Conservation (phyloP, 1,140 invertebrate species). For the Mylabris phalerata region DNA sequence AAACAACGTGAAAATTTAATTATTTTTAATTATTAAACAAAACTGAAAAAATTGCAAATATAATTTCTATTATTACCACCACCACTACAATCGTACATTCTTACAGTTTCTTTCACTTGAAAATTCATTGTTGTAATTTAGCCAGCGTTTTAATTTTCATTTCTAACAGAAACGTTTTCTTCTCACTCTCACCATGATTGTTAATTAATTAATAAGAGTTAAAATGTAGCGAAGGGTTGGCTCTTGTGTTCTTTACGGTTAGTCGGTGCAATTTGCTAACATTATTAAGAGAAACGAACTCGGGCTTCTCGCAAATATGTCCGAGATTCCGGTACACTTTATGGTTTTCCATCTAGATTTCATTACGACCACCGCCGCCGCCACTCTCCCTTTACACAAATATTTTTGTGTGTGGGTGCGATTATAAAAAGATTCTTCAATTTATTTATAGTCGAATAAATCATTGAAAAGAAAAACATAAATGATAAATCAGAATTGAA, state of each 20-base stretch:
- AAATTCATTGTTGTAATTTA: conserved; percentile 27
- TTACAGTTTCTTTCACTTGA: no score
- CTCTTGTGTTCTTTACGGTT: conserved; percentile 37
- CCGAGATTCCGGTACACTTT: conserved; percentile 35
- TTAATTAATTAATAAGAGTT: conserved; percentile 43
- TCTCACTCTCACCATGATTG: conserved; percentile 38
- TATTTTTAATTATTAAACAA: no score
- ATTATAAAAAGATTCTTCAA: no score
- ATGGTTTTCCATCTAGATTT: conserved; percentile 31
- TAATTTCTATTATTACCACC: no score
- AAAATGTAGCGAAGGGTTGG: conserved; percentile 26
- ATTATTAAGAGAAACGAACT: conserved; percentile 40
- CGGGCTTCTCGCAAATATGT: conserved; percentile 37
- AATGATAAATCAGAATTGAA: no score
- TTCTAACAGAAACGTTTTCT: conserved; percentile 33
- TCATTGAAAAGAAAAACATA: no score
- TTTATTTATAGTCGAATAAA: no score
- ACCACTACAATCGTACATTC: no score
- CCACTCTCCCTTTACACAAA: no score
- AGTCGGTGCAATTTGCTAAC: conserved; percentile 39
- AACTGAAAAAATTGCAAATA: no score
- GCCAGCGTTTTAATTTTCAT: conserved; percentile 38
- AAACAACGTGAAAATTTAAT: no score
- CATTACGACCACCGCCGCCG: conserved; percentile 18
- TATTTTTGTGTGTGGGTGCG: no score